These are phyloP conservation scores for Ptyas mucosa DNA, from an alignment of 2,113 vertebrate species.

Conservation along the genomic window DNA sequence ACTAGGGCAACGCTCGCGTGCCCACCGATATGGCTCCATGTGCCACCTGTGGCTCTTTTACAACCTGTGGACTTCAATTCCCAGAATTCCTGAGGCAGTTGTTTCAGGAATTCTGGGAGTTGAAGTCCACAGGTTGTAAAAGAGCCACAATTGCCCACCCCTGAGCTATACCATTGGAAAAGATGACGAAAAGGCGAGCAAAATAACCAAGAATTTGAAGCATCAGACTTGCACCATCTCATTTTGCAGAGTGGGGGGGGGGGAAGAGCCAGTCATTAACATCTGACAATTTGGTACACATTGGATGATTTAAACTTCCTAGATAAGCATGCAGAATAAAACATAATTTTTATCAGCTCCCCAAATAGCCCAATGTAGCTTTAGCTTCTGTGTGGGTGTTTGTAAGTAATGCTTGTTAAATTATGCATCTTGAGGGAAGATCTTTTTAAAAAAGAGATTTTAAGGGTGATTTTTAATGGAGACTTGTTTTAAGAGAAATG, in stretches of 20 bases:
- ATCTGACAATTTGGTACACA: background rate
- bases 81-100: no score
- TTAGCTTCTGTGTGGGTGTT: background rate
- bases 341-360: background rate
- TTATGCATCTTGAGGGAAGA: background rate
- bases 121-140: no score
- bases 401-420: background rate
- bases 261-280: background rate
- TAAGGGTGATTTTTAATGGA: background rate
- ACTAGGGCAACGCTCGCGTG: no score
- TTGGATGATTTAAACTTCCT: background rate
- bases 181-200: background rate
- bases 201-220: background rate
- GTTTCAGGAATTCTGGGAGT: no score
- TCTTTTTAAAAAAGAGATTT: background rate
- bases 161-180: background rate
- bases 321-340: background rate
- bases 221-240: background rate
- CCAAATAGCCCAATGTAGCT: background rate
- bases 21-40: no score
- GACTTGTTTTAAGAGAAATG: background rate
- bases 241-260: background rate
- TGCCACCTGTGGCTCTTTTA: no score
- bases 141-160: no score
- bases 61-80: no score